phyloP scores from a whole-genome alignment of 2,113 vertebrate species.

The Saguinus midas region DNA sequence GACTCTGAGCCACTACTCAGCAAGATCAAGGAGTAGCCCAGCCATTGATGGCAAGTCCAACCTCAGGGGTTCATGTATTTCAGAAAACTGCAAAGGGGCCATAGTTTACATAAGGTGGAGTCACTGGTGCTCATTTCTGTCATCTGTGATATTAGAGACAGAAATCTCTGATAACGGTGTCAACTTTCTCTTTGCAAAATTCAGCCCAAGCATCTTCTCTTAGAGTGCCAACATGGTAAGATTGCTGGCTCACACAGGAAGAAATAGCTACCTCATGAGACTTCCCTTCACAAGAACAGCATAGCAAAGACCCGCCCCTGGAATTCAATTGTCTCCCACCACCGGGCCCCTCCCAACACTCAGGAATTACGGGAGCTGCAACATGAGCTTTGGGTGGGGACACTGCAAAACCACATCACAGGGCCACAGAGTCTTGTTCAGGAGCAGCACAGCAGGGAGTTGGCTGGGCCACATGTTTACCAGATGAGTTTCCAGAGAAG shows the following conservation, averaged over 20 bases:
- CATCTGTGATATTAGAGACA: rapidly evolving
- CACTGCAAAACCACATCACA: too few relatives aligned
- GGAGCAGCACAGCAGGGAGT: background rate
- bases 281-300: too few relatives aligned
- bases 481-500: background rate
- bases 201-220: background rate
- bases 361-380: too few relatives aligned
- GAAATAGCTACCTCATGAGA: too few relatives aligned
- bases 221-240: background rate
- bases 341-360: too few relatives aligned
- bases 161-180: rapidly evolving
- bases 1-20: background rate
- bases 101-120: rapidly evolving
- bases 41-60: background rate
- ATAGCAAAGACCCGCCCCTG: too few relatives aligned
- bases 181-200: background rate
- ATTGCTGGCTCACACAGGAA: rapidly evolving
- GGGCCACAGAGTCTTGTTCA: background rate
- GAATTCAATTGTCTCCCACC: too few relatives aligned
- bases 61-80: rapidly evolving
- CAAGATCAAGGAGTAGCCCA: background rate
- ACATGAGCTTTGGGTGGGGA: too few relatives aligned
- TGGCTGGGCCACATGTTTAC: background rate
- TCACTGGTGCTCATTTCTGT: rapidly evolving
- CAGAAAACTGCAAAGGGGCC: background rate